Percentiles rank a stretch among this genome's conserved stretches.
These are phyloP conservation scores for Trichopoda pennipes DNA, from an alignment of 2,888 invertebrate species.

Conservation along the genomic window DNA sequence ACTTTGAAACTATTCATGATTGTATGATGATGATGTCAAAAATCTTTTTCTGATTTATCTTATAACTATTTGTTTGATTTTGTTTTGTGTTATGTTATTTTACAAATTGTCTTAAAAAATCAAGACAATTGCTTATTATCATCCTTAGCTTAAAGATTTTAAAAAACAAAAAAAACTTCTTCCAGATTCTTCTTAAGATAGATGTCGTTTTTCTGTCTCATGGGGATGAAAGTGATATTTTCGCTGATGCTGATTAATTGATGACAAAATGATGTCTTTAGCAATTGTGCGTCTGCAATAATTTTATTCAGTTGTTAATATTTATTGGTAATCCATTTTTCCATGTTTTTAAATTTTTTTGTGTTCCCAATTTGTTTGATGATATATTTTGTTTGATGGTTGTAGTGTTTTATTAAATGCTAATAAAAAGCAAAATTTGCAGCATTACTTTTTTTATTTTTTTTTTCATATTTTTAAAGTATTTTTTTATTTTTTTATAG, in stretches of 20 bases:
- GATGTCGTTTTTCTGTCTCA: slow-evolving; percentile 34
- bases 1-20: slow-evolving; percentile 71
- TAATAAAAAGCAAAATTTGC: slow-evolving; percentile 66
- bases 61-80: slow-evolving; percentile 63
- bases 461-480: slow-evolving; percentile 35
- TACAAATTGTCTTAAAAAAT: slow-evolving; percentile 64
- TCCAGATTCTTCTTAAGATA: slow-evolving; percentile 14
- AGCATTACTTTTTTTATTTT: slow-evolving; percentile 68
- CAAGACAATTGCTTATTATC: slow-evolving; percentile 65
- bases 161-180: slow-evolving; percentile 63
- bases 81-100: slow-evolving; percentile 64
- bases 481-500: slow-evolving; percentile 60
- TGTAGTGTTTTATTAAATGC: slow-evolving; percentile 63
- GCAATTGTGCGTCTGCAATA: slow-evolving; percentile 54
- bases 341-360: not conserved
- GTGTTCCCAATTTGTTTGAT: slow-evolving; percentile 54
- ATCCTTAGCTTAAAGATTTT: slow-evolving; percentile 66
- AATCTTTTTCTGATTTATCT: slow-evolving; percentile 65
- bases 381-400: slow-evolving; percentile 65
- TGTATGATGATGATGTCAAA: slow-evolving; percentile 68
- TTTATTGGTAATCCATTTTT: slow-evolving; percentile 17
- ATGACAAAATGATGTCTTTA: slow-evolving; percentile 44
- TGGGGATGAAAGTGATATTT: slow-evolving; percentile 34
- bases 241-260: slow-evolving; percentile 23
- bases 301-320: slow-evolving; percentile 17